Conservation (phyloP, 37 sponge, comb jelly and placozoan genomes). For the Hexactinellida sp. region DNA sequence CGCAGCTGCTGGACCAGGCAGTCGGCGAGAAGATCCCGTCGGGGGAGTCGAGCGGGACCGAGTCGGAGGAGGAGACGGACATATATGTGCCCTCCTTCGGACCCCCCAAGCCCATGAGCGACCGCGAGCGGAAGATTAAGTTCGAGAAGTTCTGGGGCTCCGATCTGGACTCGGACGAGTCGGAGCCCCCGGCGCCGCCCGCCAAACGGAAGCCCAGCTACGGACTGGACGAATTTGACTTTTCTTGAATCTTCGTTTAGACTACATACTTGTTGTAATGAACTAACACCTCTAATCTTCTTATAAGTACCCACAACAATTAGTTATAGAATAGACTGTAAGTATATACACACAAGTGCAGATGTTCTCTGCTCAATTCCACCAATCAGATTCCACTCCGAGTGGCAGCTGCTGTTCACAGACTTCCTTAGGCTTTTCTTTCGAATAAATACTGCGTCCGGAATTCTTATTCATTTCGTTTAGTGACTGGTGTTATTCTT, state of each 20-base stretch:
- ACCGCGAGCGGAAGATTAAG: neutral
- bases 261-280: neutral
- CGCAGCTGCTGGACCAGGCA: neutral
- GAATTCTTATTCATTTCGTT: too few species aligned
- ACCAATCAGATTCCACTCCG: too few species aligned
- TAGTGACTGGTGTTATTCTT: too few species aligned
- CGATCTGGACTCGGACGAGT: neutral
- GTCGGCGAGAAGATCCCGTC: neutral
- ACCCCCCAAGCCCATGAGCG: neutral
- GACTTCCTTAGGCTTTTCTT: too few species aligned
- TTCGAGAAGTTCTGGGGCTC: neutral
- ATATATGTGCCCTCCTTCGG: neutral
- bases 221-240: neutral
- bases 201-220: neutral
- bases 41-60: neutral
- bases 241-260: neutral
- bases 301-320: too few species aligned
- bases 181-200: neutral
- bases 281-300: too few species aligned
- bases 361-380: too few species aligned
- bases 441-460: too few species aligned
- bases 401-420: too few species aligned
- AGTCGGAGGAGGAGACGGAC: neutral
- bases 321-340: too few species aligned
- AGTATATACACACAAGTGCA: too few species aligned